Conservation (phyloP, 2,113 vertebrate genomes). For the Podarcis cretensis region DNA sequence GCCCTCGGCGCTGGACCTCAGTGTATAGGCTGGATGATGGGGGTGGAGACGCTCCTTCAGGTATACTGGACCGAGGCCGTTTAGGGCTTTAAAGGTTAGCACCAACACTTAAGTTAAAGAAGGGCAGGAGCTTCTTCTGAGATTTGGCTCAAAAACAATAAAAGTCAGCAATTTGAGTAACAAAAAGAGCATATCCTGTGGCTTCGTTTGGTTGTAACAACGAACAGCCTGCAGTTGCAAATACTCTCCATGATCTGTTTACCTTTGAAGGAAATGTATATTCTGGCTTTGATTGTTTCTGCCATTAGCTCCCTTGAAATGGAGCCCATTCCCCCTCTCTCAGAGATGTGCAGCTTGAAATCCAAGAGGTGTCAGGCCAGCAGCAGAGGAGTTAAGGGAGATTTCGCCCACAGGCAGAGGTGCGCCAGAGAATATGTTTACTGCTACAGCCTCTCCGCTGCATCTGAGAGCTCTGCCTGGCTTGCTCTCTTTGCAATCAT, state of each 20-base stretch:
- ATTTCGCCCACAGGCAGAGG: constrained; percentile 34
- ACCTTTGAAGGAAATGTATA: not conserved
- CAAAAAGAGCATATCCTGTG: constrained; percentile 19
- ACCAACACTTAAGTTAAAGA: constrained; percentile 37
- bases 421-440: constrained; percentile 49
- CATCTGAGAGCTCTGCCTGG: constrained; percentile 66
- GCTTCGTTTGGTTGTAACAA: not conserved
- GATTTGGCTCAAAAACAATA: constrained; percentile 17
- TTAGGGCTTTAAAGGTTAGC: too few relatives aligned
- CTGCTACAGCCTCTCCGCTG: constrained; percentile 70
- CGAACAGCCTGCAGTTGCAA: not conserved
- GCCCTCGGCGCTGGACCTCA: too few relatives aligned
- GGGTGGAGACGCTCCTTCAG: too few relatives aligned
- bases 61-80: too few relatives aligned
- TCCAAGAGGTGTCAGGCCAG: not conserved
- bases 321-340: not conserved
- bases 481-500: constrained; percentile 69
- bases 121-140: constrained; percentile 36
- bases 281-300: not conserved
- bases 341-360: constrained; percentile 11
- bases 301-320: constrained; percentile 5
- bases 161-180: not conserved
- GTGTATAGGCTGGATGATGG: too few relatives aligned
- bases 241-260: not conserved
- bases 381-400: not conserved